These are phyloP conservation scores for Sisyra nigra DNA, from an alignment of 2,888 invertebrate species.

Conservation along the genomic window DNA sequence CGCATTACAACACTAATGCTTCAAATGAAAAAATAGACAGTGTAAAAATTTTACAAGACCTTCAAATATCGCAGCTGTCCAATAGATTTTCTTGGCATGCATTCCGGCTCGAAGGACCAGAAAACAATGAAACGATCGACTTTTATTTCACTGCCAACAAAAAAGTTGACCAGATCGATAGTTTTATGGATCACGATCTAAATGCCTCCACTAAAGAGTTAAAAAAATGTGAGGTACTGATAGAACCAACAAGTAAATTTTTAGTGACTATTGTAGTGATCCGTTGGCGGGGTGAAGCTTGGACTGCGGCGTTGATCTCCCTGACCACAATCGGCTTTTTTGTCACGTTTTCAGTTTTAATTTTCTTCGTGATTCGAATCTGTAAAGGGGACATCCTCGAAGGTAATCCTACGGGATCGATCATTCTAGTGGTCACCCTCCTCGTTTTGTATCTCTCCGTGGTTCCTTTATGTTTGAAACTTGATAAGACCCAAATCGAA, in stretches of 20 bases:
- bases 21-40: no score
- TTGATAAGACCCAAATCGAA: conserved; percentile 15
- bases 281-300: conserved; percentile 25
- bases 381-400: conserved; percentile 47
- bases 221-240: conserved; percentile 10
- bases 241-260: neutral
- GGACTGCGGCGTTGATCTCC: conserved; percentile 46
- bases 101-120: no score
- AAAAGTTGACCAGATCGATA: conserved; percentile 6
- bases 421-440: conserved; percentile 29
- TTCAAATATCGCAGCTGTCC: no score
- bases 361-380: conserved; percentile 46
- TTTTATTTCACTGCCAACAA: conserved; percentile 13
- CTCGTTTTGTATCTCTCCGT: conserved; percentile 32
- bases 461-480: conserved; percentile 32
- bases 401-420: conserved; percentile 42
- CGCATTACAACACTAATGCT: neutral
- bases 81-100: no score
- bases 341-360: conserved; percentile 43
- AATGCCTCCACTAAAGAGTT: no score
- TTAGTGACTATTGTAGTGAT: conserved; percentile 9
- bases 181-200: no score
- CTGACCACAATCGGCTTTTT: conserved; percentile 47
- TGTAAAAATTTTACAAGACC: no score
- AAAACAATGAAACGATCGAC: no score